Conservation (phyloP, 2,888 invertebrate genomes). For the Zonitis immaculata region DNA sequence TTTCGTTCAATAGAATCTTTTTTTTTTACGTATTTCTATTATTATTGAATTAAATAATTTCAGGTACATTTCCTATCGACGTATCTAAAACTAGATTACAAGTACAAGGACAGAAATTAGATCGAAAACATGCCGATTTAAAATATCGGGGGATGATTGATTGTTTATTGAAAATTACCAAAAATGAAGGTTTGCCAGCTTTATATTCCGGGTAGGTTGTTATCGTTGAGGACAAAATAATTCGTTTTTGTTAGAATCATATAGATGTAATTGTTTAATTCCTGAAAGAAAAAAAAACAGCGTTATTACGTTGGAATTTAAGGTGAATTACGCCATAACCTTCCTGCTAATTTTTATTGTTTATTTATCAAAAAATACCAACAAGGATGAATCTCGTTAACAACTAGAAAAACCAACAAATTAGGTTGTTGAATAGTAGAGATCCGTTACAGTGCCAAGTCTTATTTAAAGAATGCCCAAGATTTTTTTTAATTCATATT, state of each 20-base stretch:
- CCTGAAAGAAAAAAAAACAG: no score
- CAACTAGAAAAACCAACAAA: no score
- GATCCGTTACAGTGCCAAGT: no score
- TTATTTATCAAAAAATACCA: no score
- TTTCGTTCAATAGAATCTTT: no score
- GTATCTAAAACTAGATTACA: conserved; percentile 92
- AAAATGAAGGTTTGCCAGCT: conserved; percentile 80
- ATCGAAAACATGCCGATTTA: conserved; percentile 66
- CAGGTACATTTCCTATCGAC: conserved; percentile 95
- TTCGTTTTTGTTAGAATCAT: no score
- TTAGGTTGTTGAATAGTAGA: no score
- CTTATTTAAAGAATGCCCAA: neutral
- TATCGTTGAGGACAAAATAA: neutral
- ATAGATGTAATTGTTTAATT: no score
- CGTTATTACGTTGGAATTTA: neutral
- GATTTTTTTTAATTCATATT: no score
- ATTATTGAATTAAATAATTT: no score
- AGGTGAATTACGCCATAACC: neutral
- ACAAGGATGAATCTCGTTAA: no score
- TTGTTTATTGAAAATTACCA: conserved; percentile 79
- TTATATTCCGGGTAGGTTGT: conserved; percentile 74
- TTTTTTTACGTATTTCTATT: no score
- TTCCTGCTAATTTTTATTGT: neutral
- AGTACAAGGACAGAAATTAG: conserved; percentile 86
- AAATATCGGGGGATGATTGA: conserved; percentile 90